phyloP scores from a whole-genome alignment of 2,113 vertebrate species.

The Setophaga petechia region DNA sequence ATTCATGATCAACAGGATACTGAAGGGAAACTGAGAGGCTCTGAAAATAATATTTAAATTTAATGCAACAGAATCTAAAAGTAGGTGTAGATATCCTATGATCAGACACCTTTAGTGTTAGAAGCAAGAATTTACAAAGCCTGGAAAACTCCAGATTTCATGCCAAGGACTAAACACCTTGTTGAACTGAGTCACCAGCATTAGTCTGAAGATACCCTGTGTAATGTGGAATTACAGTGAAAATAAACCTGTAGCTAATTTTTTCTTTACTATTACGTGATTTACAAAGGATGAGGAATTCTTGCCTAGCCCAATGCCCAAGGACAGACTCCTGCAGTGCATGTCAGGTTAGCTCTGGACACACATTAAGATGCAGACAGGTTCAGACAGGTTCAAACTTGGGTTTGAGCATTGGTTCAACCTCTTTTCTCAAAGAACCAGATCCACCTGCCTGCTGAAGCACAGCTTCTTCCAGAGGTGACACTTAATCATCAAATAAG shows the following conservation, averaged over 20 bases:
- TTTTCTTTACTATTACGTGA: not conserved
- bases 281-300: not conserved
- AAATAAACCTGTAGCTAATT: not conserved
- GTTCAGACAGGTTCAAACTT: not conserved
- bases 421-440: not conserved
- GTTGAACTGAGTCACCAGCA: not conserved
- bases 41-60: not conserved
- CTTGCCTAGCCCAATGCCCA: not conserved
- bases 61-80: not conserved
- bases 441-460: not conserved
- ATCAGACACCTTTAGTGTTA: not conserved
- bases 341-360: not conserved
- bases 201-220: not conserved
- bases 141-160: not conserved
- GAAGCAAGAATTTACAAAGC: not conserved
- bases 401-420: not conserved
- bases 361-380: too few species aligned
- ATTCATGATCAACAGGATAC: not conserved
- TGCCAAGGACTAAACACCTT: not conserved
- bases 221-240: not conserved
- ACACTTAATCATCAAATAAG: not conserved
- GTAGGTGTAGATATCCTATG: not conserved
- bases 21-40: not conserved
- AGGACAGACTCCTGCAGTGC: not conserved
- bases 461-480: not conserved